Conservation (phyloP, 2,888 invertebrate species). For the Harpalus rubripes region DNA sequence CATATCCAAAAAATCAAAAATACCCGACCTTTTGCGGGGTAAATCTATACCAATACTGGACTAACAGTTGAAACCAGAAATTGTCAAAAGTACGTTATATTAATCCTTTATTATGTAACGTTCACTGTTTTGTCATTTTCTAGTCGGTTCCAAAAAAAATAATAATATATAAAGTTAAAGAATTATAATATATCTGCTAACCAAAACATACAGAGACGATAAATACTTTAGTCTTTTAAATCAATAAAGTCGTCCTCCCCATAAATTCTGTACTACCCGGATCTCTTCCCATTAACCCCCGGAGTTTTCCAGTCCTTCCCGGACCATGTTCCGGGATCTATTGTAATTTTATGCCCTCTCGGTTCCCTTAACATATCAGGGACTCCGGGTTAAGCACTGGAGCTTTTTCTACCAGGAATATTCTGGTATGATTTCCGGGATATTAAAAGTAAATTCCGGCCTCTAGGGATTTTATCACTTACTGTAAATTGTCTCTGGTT, state of each 20-base stretch:
- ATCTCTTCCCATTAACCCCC: background rate
- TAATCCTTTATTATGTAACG: too few relatives aligned
- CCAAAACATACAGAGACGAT: background rate
- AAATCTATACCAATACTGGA: too few relatives aligned
- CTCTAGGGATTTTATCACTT: background rate
- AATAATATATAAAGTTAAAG: too few relatives aligned
- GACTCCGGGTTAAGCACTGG: background rate
- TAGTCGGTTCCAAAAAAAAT: too few relatives aligned
- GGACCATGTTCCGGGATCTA: constrained; percentile 28
- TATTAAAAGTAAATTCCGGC: constrained; percentile 35
- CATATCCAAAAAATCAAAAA: too few relatives aligned
- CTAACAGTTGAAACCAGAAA: too few relatives aligned
- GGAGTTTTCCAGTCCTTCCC: constrained; percentile 8
- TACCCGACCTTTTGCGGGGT: too few relatives aligned
- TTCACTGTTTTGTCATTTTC: too few relatives aligned
- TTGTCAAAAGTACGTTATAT: too few relatives aligned
- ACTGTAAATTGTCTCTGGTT: background rate
- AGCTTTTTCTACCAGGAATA: background rate
- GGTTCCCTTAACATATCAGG: constrained; percentile 9
- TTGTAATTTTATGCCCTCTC: constrained; percentile 53
- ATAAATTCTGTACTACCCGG: background rate
- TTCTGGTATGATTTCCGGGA: constrained; percentile 11
- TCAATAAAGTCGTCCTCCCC: background rate
- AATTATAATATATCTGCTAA: too few relatives aligned
- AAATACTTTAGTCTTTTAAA: background rate